Evolutionary conservation across 1,140 invertebrate species (phyloP).

Genomic region (Drosophila baimaii): DNA sequence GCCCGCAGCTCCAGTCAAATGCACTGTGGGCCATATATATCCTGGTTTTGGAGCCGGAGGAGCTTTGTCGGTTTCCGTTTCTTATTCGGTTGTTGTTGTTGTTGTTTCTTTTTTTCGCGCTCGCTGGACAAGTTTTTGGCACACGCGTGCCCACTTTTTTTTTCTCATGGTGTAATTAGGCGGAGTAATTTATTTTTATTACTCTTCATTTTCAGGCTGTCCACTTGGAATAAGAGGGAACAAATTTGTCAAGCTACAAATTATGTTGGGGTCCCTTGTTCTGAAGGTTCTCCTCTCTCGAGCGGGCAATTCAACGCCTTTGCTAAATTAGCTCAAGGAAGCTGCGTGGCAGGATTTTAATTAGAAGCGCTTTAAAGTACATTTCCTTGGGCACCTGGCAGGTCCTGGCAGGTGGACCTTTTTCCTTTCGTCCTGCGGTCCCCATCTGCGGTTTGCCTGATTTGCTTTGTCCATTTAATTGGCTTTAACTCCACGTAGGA

Average conservation of each 20-base stretch:
- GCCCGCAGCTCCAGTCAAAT: constrained; percentile 69
- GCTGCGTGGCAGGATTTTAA: constrained; percentile 40
- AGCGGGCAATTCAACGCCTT: constrained; percentile 4
- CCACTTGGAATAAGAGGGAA: constrained; percentile 43
- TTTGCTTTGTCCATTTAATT: constrained; percentile 57
- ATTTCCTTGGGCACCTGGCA: constrained; percentile 13
- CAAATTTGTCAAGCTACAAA: constrained; percentile 62
- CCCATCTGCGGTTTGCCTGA: constrained; percentile 38
- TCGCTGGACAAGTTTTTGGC: constrained; percentile 39
- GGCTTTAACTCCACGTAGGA: constrained; percentile 35
- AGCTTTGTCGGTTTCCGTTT: constrained; percentile 3
- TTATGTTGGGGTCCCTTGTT: constrained; percentile 43
- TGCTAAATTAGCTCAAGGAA: constrained; percentile 18
- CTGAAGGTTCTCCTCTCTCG: background rate
- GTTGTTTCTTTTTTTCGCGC: constrained; percentile 1
- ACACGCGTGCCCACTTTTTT: constrained; percentile 5
- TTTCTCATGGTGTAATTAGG: constrained; percentile 65
- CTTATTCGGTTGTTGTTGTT: constrained; percentile 7
- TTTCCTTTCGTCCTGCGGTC: background rate
- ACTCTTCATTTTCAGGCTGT: constrained; percentile 52
- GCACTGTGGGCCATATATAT: constrained; percentile 70
- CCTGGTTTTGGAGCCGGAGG: constrained; percentile 4
- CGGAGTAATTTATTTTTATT: constrained; percentile 76
- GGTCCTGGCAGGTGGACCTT: constrained; percentile 2
- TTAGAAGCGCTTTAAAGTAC: constrained; percentile 34